Percentiles rank a stretch among this genome's conserved stretches.
Evolutionary conservation across 2,888 invertebrate genomes (phyloP).

Genomic region (Pseudolycoriella hygida): DNA sequence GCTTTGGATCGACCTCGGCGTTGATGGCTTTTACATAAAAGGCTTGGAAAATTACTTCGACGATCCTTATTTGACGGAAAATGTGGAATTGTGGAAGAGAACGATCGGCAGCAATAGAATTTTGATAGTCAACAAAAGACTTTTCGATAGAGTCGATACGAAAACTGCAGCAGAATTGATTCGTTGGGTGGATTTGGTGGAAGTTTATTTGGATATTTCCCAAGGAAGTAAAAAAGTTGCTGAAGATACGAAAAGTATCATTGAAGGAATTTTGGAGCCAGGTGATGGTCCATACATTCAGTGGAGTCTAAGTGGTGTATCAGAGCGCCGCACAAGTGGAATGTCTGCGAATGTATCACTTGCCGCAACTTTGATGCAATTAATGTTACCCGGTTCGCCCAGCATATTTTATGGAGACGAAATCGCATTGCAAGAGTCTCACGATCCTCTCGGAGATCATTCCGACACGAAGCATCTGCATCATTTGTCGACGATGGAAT

Average conservation of each 20-base stretch:
- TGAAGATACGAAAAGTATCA: constrained; percentile 36
- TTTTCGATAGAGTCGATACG: constrained; percentile 31
- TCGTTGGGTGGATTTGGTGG: constrained; percentile 50
- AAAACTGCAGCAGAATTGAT: constrained; percentile 41
- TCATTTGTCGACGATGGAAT: constrained; percentile 54
- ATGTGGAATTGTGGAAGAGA: constrained; percentile 49
- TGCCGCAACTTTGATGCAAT: constrained; percentile 51
- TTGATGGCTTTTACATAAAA: constrained; percentile 81
- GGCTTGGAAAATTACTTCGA: constrained; percentile 49
- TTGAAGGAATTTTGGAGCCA: constrained; percentile 39
- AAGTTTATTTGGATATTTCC: constrained; percentile 42
- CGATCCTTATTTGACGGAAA: constrained; percentile 37
- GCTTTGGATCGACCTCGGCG: constrained; percentile 55
- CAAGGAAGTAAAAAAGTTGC: constrained; percentile 39
- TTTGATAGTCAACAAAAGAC: constrained; percentile 44
- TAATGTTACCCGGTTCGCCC: constrained; percentile 71
- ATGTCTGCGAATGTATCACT: constrained; percentile 42
- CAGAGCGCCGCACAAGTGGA: constrained; percentile 36
- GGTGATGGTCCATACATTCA: constrained; percentile 55
- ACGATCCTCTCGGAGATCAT: constrained; percentile 37
- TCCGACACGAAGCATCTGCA: constrained; percentile 42
- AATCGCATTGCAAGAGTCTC: constrained; percentile 47
- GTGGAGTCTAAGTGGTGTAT: constrained; percentile 56
- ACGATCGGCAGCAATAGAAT: constrained; percentile 42
- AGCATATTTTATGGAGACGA: constrained; percentile 87